phyloP scores from a whole-genome alignment of 2,113 vertebrate genomes.

The Mustela lutreola region DNA sequence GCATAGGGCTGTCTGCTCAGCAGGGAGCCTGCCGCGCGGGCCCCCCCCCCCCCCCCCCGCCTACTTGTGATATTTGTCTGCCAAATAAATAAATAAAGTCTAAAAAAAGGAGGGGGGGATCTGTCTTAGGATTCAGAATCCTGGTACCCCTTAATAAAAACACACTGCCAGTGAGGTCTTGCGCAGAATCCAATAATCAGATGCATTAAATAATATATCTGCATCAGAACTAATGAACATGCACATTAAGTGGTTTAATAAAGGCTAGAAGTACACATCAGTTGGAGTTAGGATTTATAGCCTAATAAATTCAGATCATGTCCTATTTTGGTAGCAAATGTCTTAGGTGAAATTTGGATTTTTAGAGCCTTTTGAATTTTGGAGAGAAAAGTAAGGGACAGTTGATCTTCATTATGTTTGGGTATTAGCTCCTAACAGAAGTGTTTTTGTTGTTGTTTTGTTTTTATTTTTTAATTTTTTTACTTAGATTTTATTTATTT shows the following conservation, averaged over 20 bases:
- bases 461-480: too few species aligned
- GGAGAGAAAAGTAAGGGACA: neutral
- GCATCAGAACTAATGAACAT: neutral
- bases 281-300: neutral
- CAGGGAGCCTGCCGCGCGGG: too few species aligned
- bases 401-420: neutral
- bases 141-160: neutral
- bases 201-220: neutral
- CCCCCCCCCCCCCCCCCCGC: too few species aligned
- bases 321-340: conserved; percentile 29
- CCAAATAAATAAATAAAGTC: too few species aligned
- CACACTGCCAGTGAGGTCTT: neutral
- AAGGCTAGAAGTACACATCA: neutral
- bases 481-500: too few species aligned
- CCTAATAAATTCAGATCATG: neutral
- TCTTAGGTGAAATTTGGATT: neutral
- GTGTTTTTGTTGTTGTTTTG: neutral
- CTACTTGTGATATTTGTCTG: too few species aligned
- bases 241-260: neutral
- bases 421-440: neutral
- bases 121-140: conserved; percentile 6
- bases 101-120: too few species aligned
- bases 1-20: too few species aligned
- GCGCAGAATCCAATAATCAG: neutral
- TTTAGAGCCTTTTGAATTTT: neutral